A percentile compares a stretch with the other conserved stretches of the same genome.
These are phyloP conservation scores for Phortica okadai DNA, from an alignment of 2,888 invertebrate species.

Conservation along the genomic window DNA sequence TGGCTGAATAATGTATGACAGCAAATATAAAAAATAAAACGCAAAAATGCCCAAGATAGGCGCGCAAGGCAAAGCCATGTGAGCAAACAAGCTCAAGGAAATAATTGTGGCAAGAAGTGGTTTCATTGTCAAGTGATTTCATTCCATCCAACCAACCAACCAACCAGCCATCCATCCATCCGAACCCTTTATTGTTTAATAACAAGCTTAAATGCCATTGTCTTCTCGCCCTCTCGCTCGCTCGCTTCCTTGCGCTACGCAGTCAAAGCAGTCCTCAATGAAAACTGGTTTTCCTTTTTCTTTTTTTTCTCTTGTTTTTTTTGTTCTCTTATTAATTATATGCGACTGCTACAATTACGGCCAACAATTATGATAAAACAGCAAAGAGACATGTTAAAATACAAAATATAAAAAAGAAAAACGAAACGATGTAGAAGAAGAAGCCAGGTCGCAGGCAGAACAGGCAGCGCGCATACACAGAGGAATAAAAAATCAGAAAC, in stretches of 20 bases:
- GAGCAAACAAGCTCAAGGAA: background rate
- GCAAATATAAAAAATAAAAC: background rate
- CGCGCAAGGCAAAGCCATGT: background rate
- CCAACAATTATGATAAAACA: slow-evolving; percentile 1
- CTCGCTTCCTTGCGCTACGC: background rate
- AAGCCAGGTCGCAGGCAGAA: background rate
- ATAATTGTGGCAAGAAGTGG: slow-evolving; percentile 11
- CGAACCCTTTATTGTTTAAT: slow-evolving; percentile 22
- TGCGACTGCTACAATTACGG: slow-evolving; percentile 6
- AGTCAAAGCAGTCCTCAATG: background rate
- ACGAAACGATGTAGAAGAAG: background rate
- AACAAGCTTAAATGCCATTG: slow-evolving; percentile 20
- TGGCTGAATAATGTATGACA: slow-evolving; percentile 7
- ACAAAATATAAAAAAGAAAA: background rate
- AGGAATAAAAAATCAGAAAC: background rate
- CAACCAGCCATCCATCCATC: background rate
- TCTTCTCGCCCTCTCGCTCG: background rate
- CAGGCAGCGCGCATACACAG: no score
- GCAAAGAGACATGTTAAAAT: background rate
- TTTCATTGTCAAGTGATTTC: slow-evolving; percentile 23
- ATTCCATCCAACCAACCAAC: background rate
- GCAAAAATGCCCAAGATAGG: background rate
- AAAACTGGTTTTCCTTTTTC: slow-evolving; percentile 17
- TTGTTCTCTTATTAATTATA: background rate
- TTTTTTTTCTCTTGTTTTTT: no score